phyloP scores from a whole-genome alignment of 92 coral and sea anemone species.

The Epizoanthus stellaris region DNA sequence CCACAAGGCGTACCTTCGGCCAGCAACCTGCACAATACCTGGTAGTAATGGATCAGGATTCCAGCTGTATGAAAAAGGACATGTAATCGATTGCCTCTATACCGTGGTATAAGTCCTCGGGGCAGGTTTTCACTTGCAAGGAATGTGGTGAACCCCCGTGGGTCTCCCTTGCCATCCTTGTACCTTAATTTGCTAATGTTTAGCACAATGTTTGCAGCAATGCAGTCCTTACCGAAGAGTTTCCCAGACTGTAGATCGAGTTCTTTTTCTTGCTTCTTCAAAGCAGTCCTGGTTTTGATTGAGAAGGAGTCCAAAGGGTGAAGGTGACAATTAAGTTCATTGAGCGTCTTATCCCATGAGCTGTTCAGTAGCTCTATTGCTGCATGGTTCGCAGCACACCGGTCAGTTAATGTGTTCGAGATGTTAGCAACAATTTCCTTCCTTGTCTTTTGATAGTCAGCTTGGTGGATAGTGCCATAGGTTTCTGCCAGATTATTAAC shows the following conservation, averaged over 20 bases:
- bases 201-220: slow-evolving; percentile 19
- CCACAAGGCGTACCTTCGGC: slow-evolving; percentile 7
- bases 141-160: slow-evolving; percentile 16
- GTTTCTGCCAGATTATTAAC: background rate
- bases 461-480: slow-evolving; percentile 11
- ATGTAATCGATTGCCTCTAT: slow-evolving; percentile 14
- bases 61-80: slow-evolving; percentile 15
- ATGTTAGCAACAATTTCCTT: background rate
- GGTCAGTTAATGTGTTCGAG: background rate
- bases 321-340: slow-evolving; percentile 20
- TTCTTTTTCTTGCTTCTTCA: slow-evolving; percentile 14
- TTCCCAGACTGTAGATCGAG: background rate
- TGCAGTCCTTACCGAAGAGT: slow-evolving; percentile 7
- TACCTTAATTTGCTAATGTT: background rate
- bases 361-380: slow-evolving; percentile 1
- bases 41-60: background rate
- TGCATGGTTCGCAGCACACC: background rate
- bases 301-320: slow-evolving; percentile 22
- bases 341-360: background rate
- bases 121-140: slow-evolving; percentile 9
- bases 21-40: background rate
- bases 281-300: slow-evolving; percentile 15
- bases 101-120: slow-evolving; percentile 1
- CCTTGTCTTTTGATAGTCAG: background rate
- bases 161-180: slow-evolving; percentile 15